Base-by-base conservation (phyloP, 2,888 invertebrate genomes). In the Spodoptera littoralis region DNA sequence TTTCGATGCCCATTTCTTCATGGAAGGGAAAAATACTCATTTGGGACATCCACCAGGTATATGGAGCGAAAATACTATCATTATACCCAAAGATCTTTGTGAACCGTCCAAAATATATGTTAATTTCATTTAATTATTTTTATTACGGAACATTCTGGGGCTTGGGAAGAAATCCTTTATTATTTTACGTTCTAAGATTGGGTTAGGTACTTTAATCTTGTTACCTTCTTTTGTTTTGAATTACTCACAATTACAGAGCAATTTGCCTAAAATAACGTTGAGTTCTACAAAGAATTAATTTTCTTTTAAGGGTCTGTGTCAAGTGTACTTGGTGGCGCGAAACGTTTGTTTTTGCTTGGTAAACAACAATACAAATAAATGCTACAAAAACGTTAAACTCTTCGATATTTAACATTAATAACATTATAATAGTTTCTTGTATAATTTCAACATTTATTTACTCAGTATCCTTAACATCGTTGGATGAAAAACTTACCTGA, bases 51-150 rank as follows among this genome's bases (percentile, higher is more conserved):
- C 64, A 83, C 79, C 82, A 82, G 73, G 71, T 67, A 77, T 68
- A 67, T 65, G 73, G 67, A 73, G 52, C 51, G 60, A 81, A 81
- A 83, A 79, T 79, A 83, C 81, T 82, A 83, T 84, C 74, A 82
- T 85, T 84, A 85, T 70, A 59, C 45, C 60, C 59, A 64, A 62
- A 47, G 50, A 55, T 55, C 48, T 79, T 76, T 74, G 81, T 72
- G 80, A 73, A 73, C 76, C 71, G 63, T 70, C 73, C 65, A 73
- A 77, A 82, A 66, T 77, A 82, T 82, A 83, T 80, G 84, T 81
- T 84, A 83, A 85, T 84, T 83, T 64, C 65, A 65, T 80, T 79
- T 80, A 81, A 83, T 85, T 82, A 81, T 73, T 79, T 77, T 79
- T 79, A 77, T 70, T 77, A 79, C 44, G 55, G 62, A 63, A 70